Conservation (phyloP, 37 sponge, comb jelly and placozoan species). For the Ephydatia muelleri region DNA sequence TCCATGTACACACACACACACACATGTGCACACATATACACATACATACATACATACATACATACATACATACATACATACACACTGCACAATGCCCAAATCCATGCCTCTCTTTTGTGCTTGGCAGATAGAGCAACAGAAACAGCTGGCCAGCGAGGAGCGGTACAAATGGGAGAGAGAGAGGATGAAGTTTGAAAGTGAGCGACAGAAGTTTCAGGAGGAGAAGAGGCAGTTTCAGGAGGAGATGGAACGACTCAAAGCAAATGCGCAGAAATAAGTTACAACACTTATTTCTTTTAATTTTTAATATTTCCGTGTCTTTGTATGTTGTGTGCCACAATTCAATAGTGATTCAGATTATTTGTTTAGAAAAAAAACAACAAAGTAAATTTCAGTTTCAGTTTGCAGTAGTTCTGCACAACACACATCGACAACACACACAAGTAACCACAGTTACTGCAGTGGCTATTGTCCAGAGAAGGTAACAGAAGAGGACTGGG, state of each 20-base stretch:
- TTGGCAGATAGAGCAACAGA: conserved; percentile 49
- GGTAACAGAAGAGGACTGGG: conserved; percentile 32
- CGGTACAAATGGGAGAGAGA: conserved; percentile 67
- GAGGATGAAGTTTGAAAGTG: conserved; percentile 56
- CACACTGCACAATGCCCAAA: no score
- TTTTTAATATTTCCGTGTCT: neutral
- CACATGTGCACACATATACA: neutral
- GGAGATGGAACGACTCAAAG: conserved; percentile 8
- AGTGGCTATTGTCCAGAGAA: neutral
- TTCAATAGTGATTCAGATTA: neutral
- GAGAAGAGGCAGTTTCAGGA: conserved; percentile 36
- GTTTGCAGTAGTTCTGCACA: neutral
- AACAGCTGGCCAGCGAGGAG: conserved; percentile 43
- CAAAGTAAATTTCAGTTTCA: no score
- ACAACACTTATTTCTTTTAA: neutral
- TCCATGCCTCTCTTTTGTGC: no score
- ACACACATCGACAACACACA: neutral
- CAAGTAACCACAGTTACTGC: neutral
- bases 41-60: neutral
- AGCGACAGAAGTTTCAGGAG: conserved; percentile 37
- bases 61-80: neutral
- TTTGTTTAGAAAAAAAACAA: no score
- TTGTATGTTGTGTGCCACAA: neutral
- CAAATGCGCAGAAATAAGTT: neutral
- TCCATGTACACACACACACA: neutral